Conservation (phyloP, 2,113 vertebrate genomes). For the Girardinichthys multiradiatus region DNA sequence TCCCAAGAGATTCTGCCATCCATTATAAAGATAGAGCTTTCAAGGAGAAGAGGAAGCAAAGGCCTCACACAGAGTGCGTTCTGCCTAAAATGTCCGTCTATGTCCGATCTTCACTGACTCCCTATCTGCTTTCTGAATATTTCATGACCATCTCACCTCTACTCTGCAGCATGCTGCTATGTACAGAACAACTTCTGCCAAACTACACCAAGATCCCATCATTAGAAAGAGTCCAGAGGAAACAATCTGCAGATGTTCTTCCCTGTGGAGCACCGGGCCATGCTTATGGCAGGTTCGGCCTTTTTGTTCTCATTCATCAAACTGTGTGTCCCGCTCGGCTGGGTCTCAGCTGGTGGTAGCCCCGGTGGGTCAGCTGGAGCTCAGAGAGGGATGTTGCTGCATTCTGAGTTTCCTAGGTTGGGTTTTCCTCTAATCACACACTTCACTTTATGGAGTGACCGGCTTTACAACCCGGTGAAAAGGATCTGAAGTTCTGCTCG, state of each 20-base stretch:
- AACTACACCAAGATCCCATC: constrained; percentile 20
- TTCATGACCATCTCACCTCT: constrained; percentile 58
- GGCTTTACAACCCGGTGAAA: constrained; percentile 47
- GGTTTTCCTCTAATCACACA: constrained; percentile 55
- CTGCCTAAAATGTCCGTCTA: constrained; percentile 61
- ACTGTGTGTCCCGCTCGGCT: not conserved
- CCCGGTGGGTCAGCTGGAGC: not conserved
- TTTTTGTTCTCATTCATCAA: constrained; percentile 36
- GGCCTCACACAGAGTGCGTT: constrained; percentile 40
- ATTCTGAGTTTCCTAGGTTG: constrained; percentile 19
- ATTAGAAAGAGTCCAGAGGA: constrained; percentile 31
- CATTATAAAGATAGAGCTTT: constrained; percentile 68
- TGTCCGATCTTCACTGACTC: constrained; percentile 13
- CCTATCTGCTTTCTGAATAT: constrained; percentile 54
- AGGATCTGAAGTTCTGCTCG: constrained; percentile 28
- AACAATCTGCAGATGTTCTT: constrained; percentile 13
- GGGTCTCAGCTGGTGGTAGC: constrained; percentile 29
- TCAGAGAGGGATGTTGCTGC: not conserved
- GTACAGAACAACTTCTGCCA: constrained; percentile 33
- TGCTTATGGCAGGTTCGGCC: constrained; percentile 2
- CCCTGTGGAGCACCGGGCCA: constrained; percentile 9
- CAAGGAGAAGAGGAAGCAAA: constrained; percentile 59
- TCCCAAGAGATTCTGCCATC: constrained; percentile 65
- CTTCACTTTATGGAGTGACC: constrained; percentile 66
- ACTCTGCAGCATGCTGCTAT: constrained; percentile 4